Conservation (phyloP, 2,113 vertebrate genomes). For the Argyrosomus japonicus region DNA sequence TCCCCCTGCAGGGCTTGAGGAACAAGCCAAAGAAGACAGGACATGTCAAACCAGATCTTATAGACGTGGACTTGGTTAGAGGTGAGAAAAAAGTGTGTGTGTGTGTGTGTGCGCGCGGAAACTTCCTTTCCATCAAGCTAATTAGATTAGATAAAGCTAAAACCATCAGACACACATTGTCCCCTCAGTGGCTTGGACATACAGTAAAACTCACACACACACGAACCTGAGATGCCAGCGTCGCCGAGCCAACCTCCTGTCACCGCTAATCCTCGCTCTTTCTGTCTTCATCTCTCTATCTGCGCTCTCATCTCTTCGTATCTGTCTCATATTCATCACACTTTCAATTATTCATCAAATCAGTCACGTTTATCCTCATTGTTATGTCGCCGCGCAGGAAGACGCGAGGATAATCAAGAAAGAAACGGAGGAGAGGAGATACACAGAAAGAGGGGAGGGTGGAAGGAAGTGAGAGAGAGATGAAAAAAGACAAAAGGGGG, state of each 20-base stretch:
- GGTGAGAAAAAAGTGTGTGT: constrained; percentile 80
- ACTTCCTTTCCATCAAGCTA: constrained; percentile 7
- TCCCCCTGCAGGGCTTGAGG: constrained; percentile 91
- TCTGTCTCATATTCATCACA: constrained; percentile 37
- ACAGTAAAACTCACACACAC: not conserved
- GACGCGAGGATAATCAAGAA: not conserved
- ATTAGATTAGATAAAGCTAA: constrained; percentile 9
- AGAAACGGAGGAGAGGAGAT: not conserved
- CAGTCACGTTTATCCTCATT: constrained; percentile 21
- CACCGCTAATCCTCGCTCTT: not conserved
- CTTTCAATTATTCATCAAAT: constrained; percentile 61
- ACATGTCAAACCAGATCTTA: constrained; percentile 98
- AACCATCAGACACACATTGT: not conserved
- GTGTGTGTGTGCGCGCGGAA: not conserved
- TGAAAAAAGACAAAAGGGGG: not conserved
- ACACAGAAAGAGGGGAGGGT: not conserved
- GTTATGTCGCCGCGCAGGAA: constrained; percentile 31
- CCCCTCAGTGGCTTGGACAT: not conserved
- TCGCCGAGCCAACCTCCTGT: constrained; percentile 36
- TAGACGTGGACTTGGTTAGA: constrained; percentile 99
- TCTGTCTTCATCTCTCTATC: not conserved
- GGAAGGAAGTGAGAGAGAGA: not conserved
- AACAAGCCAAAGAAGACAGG: constrained; percentile 99
- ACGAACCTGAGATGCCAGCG: constrained; percentile 16
- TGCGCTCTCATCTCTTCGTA: not conserved